Evolutionary conservation across 2,888 invertebrate genomes (phyloP).

Genomic region (Axea sp.): DNA sequence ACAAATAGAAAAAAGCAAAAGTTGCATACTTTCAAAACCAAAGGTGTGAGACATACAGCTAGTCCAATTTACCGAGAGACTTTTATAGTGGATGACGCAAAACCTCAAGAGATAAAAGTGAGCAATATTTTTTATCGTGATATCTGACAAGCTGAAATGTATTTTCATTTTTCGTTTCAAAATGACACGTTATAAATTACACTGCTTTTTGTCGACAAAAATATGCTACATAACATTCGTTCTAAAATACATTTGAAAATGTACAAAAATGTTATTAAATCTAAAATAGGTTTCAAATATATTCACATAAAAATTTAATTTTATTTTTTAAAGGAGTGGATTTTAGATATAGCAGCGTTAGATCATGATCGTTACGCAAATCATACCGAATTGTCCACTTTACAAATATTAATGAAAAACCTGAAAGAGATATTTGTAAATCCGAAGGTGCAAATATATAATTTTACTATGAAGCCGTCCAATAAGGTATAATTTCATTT

Average conservation of each 20-base stretch:
- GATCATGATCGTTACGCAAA: slow-evolving; percentile 80
- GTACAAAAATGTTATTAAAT: neutral
- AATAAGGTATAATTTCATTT: slow-evolving; percentile 71
- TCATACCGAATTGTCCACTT: slow-evolving; percentile 79
- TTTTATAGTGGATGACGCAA: slow-evolving; percentile 77
- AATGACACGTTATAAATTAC: slow-evolving; percentile 38
- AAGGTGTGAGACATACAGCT: slow-evolving; percentile 77
- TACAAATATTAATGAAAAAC: slow-evolving; percentile 78
- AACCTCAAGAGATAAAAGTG: slow-evolving; percentile 77
- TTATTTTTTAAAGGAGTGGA: slow-evolving; percentile 75
- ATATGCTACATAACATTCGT: neutral
- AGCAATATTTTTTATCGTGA: slow-evolving; percentile 34
- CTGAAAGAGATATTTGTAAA: slow-evolving; percentile 75
- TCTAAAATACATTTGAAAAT: neutral
- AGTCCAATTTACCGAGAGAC: slow-evolving; percentile 79
- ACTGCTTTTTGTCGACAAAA: slow-evolving; percentile 4
- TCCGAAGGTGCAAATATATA: slow-evolving; percentile 77
- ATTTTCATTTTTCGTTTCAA: slow-evolving; percentile 20
- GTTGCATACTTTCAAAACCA: slow-evolving; percentile 77
- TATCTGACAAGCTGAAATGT: slow-evolving; percentile 27
- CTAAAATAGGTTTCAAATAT: too few relatives aligned
- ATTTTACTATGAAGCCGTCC: slow-evolving; percentile 78
- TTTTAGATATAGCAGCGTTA: slow-evolving; percentile 77
- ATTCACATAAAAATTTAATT: too few relatives aligned
- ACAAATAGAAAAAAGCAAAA: slow-evolving; percentile 74